Evolutionary conservation across 2,797 vertebrate genomes (phyloP), one percentile per base, ranked within the genome.

Genomic region (Gymnoscopelus braueri): DNA sequence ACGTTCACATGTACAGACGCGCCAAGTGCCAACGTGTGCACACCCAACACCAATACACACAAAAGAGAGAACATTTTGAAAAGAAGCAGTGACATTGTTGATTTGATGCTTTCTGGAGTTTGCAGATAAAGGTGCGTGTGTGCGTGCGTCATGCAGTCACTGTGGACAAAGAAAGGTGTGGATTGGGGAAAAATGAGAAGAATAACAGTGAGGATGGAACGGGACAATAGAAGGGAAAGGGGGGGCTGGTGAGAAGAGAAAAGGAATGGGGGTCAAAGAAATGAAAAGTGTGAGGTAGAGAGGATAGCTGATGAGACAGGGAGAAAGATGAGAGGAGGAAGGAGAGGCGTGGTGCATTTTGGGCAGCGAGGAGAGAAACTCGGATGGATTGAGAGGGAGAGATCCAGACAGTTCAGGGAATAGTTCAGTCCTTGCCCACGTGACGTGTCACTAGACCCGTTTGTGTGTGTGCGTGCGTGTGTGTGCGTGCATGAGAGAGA

Each of bases 151-250:
- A 62, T 44, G 72, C 71, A 75, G 77, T 74, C 69, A 66, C 80
- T 64, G 74, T 78, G 64, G 79, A 82, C 7, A 5, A 35, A 35
- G 7, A 44, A 44, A 44, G 39, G 39, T 44, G 39, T 44, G 9
- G 39, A 44, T 44, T 44, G 7, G 70, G 78, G 77, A 61, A 75
- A 81, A 86, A 77, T 67, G 68, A 58, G 10, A 11, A 70, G 62
- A 53, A 62, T 54, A 61, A 47, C 15, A 15, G 14, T 58, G 52
- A 60, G 60, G 47, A 54, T 58, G 78, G 75, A 71, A 69, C 8
- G 79, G 72, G 63, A 79, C 79, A 84, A 88, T 83, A 81, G 80
- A 81, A 77, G 73, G 71, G 66, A 83, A 74, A 86, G 72, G 69
- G 54, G 79, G 60, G 75, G 24, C 63, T 26, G 67, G 3, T 51